A percentile compares a stretch with the other conserved stretches of the same genome.
phyloP scores from a whole-genome alignment of 92 coral and sea anemone species.

The Porites evermanni region DNA sequence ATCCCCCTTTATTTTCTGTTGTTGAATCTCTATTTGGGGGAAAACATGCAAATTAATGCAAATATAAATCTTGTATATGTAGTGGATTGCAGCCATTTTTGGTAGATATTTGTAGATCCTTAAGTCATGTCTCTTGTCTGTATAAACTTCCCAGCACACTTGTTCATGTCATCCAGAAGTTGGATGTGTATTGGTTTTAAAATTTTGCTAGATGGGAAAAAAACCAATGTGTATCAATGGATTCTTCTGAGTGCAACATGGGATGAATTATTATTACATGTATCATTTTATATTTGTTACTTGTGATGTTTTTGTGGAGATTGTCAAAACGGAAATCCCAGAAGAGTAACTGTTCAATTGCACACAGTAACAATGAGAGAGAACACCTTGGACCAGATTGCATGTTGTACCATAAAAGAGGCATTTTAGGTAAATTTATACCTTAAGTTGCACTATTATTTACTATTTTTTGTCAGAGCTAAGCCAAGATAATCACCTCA shows the following conservation, averaged over 20 bases:
- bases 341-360: not conserved
- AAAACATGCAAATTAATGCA: conserved; percentile 31
- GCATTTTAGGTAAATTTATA: not conserved
- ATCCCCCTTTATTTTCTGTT: not conserved
- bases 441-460: not conserved
- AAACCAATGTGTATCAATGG: not conserved
- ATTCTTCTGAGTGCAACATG: not conserved
- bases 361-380: not conserved
- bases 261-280: not conserved
- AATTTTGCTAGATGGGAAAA: not conserved
- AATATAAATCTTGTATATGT: conserved; percentile 5
- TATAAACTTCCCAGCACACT: not conserved
- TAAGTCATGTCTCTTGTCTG: not conserved
- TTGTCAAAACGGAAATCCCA: conserved; percentile 13
- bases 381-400: not conserved
- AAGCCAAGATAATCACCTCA: not conserved
- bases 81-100: not conserved
- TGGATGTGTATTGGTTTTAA: not conserved
- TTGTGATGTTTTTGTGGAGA: conserved; percentile 39
- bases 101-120: not conserved
- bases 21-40: conserved; percentile 2
- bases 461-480: not conserved
- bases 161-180: not conserved
- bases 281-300: not conserved
- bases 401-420: not conserved